Percentiles rank a stretch among this genome's conserved stretches.
These are phyloP conservation scores for Xestia ashworthii DNA, from an alignment of 2,888 invertebrate species.

Conservation along the genomic window DNA sequence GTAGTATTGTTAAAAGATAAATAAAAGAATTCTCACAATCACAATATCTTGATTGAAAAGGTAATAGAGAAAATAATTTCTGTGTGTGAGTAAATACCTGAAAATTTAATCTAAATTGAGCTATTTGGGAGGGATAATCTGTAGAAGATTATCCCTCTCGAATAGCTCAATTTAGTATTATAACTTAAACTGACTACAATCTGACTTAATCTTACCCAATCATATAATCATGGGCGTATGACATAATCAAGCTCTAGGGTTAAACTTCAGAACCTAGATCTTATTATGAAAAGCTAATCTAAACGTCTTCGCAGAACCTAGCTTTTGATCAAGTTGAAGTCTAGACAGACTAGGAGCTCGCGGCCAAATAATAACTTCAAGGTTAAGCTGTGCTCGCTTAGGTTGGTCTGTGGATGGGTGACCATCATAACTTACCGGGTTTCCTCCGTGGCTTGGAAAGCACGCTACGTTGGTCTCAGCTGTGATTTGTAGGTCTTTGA, in stretches of 20 bases:
- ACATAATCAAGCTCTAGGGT: background rate
- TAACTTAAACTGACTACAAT: background rate
- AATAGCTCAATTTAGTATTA: background rate
- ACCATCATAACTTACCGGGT: background rate
- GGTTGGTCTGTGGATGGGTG: background rate
- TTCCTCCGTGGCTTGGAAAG: background rate
- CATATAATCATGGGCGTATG: background rate
- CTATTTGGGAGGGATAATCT: background rate
- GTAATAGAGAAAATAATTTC: background rate
- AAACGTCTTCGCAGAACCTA: too few relatives aligned
- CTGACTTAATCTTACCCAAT: background rate
- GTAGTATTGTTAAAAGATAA: too few relatives aligned
- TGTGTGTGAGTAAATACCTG: background rate
- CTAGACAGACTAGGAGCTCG: background rate
- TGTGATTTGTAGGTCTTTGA: background rate
- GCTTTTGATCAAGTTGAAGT: background rate
- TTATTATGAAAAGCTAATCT: background rate
- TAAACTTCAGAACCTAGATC: background rate
- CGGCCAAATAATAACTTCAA: background rate
- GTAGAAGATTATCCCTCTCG: background rate
- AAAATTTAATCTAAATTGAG: background rate
- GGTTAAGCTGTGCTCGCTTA: background rate
- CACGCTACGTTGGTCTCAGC: background rate
- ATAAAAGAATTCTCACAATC: too few relatives aligned
- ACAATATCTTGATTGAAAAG: background rate